These are phyloP conservation scores for Unio pictorum DNA, from an alignment of 2,888 invertebrate species.

Conservation along the genomic window DNA sequence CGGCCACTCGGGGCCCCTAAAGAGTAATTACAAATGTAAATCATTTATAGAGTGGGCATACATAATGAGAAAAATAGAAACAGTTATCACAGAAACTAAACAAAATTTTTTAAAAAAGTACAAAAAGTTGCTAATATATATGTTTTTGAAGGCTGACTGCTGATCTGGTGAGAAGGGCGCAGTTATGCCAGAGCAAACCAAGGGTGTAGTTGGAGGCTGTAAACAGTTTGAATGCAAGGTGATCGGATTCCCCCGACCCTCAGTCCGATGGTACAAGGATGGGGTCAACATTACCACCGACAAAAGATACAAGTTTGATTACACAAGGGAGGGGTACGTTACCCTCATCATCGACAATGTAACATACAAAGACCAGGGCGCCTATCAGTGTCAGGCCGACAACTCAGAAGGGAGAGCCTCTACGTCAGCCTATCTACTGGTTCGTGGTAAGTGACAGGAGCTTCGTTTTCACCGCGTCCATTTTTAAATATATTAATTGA, in stretches of 20 bases:
- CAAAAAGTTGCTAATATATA: too few species aligned
- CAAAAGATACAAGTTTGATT: constrained; percentile 60
- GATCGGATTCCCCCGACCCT: constrained; percentile 66
- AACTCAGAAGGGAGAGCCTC: constrained; percentile 69
- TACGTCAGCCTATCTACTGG: constrained; percentile 67
- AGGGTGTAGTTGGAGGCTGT: constrained; percentile 58
- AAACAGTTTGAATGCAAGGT: constrained; percentile 69
- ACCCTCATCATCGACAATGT: constrained; percentile 65
- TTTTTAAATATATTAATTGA: too few species aligned
- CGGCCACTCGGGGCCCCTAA: too few species aligned
- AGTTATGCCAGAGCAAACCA: constrained; percentile 48
- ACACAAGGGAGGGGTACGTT: constrained; percentile 58
- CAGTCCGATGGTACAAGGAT: constrained; percentile 70
- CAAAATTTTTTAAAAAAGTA: too few species aligned
- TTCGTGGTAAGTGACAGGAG: constrained; percentile 57
- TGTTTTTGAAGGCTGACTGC: too few species aligned
- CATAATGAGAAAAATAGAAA: too few species aligned
- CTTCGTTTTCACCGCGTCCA: constrained; percentile 1
- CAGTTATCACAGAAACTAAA: too few species aligned
- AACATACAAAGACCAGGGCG: constrained; percentile 63
- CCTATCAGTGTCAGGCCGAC: constrained; percentile 68
- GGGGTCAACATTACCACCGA: constrained; percentile 64
- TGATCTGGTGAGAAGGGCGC: not conserved
- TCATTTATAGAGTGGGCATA: too few species aligned
- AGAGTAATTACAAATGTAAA: too few species aligned